Evolutionary conservation across 1,140 invertebrate genomes (phyloP).

Genomic region (Caenorhabditis briggsae): DNA sequence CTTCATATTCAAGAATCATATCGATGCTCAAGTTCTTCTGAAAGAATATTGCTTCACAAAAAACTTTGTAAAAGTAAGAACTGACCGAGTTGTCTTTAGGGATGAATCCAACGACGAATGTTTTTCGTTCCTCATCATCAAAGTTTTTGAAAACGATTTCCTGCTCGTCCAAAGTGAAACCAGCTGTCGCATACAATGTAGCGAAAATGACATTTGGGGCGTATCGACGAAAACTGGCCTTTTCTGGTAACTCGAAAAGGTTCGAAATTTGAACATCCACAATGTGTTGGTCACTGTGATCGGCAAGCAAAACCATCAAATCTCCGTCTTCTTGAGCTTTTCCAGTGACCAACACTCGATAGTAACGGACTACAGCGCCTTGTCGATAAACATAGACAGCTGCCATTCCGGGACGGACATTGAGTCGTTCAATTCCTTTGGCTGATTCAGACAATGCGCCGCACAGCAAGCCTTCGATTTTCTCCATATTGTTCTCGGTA

Average conservation of each 20-base stretch:
- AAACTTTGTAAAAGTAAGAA: neutral
- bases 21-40: conserved; percentile 18
- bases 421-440: neutral
- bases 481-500: neutral
- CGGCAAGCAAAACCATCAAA: conserved; percentile 15
- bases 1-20: conserved; percentile 18
- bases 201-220: conserved; percentile 4
- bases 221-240: neutral
- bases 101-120: neutral
- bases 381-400: conserved; percentile 34
- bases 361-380: neutral
- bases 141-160: neutral
- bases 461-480: neutral
- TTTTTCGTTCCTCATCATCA: conserved; percentile 2
- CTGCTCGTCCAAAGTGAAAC: neutral
- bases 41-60: neutral
- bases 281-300: conserved; percentile 9
- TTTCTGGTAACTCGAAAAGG: neutral
- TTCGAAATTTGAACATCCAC: neutral
- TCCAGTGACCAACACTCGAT: conserved; percentile 8
- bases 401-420: neutral
- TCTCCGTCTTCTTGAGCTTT: neutral
- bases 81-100: neutral
- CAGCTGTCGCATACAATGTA: neutral
- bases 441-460: neutral